Evolutionary conservation across 2,797 vertebrate species (phyloP).

Genomic region (Pangasius mekongensis): DNA sequence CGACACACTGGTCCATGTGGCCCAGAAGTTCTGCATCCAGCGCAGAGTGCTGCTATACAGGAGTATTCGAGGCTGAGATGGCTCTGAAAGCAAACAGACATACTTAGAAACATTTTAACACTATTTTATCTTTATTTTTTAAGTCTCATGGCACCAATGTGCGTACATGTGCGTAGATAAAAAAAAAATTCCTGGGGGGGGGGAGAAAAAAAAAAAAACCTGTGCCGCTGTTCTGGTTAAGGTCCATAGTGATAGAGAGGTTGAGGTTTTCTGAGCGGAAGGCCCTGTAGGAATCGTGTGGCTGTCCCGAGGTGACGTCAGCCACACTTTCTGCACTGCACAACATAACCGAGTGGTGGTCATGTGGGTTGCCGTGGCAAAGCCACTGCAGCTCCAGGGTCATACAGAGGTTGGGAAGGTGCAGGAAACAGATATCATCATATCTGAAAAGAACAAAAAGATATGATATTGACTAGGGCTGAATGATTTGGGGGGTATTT

Average conservation of each 20-base stretch:
- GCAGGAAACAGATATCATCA: slow-evolving; percentile 96
- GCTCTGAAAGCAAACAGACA: slow-evolving; percentile 70
- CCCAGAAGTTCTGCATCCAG: slow-evolving; percentile 99
- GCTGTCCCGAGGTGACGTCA: slow-evolving; percentile 87
- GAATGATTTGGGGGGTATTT: background rate
- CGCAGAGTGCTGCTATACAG: slow-evolving; percentile 97
- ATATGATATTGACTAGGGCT: background rate
- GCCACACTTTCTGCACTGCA: slow-evolving; percentile 88
- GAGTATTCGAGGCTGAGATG: slow-evolving; percentile 87
- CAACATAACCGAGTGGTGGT: slow-evolving; percentile 90
- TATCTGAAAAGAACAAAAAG: slow-evolving; percentile 77
- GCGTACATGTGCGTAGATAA: too few relatives aligned
- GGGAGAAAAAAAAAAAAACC: slow-evolving; percentile 72
- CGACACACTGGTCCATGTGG: slow-evolving; percentile 93
- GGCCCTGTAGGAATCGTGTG: slow-evolving; percentile 95
- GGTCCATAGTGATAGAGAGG: slow-evolving; percentile 94
- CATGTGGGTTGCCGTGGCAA: slow-evolving; percentile 94
- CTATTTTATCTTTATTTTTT: background rate
- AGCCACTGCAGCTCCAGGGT: slow-evolving; percentile 95
- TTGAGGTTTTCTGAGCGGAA: slow-evolving; percentile 98
- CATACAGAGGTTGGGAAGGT: slow-evolving; percentile 94
- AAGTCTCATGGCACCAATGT: background rate
- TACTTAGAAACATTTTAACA: background rate
- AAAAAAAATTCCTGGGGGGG: background rate
- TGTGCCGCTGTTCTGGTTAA: slow-evolving; percentile 79